These are phyloP conservation scores for Lasioglossum oenotherae DNA, from an alignment of 2,888 invertebrate genomes.

Conservation along the genomic window DNA sequence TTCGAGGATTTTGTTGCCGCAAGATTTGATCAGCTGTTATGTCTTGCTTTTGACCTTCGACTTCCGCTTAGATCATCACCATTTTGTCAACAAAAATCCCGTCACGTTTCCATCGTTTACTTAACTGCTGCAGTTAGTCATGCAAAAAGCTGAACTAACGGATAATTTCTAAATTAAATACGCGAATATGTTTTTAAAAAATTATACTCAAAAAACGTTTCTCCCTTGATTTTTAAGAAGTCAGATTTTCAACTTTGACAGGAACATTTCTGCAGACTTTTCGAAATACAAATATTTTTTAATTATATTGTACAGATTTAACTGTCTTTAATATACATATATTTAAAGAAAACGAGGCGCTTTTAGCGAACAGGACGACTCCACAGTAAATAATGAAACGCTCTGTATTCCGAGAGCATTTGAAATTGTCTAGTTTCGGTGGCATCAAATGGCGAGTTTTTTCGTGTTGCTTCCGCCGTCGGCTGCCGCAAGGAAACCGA, in stretches of 20 bases:
- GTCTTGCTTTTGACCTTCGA: neutral
- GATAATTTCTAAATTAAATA: neutral
- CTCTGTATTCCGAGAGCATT: neutral
- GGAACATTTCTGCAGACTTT: neutral
- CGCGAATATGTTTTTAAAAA: neutral
- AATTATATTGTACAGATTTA: neutral
- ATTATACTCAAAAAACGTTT: neutral
- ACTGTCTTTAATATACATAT: neutral
- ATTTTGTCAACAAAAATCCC: neutral
- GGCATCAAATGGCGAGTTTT: neutral
- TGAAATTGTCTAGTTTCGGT: neutral
- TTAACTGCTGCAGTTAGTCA: neutral
- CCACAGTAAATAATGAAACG: neutral
- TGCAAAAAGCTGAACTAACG: neutral
- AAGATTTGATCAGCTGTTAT: conserved; percentile 32
- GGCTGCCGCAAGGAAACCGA: neutral
- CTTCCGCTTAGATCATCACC: neutral
- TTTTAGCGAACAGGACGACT: neutral
- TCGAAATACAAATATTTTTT: neutral
- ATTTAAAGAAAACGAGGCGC: neutral
- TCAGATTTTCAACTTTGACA: neutral
- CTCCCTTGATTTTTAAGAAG: neutral
- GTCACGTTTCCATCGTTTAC: neutral
- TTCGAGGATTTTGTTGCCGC: conserved; percentile 3
- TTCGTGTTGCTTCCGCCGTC: neutral